Base-by-base conservation (phyloP, 2,797 vertebrate species). In the Protonibea diacanthus region DNA sequence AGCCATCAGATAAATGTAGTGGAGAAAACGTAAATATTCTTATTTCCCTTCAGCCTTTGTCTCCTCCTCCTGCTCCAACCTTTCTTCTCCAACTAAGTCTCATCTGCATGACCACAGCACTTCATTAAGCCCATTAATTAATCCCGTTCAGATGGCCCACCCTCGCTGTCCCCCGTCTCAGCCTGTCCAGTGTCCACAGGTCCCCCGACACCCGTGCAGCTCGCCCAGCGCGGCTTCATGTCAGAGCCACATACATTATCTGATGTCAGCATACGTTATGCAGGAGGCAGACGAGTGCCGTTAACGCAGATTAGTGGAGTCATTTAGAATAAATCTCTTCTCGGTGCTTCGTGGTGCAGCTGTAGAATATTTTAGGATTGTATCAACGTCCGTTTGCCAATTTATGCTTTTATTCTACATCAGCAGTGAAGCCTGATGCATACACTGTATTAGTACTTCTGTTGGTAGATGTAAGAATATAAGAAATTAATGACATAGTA, bases 51-150 rank as follows among this genome's bases (percentile, higher is more conserved):
- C 56, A 56, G 23, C 53, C 29, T 51, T 21, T 13, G 38, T 33
- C 33, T 48, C 57, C 64, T 8, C 58, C 59, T 17, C 38, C 63
- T 6, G 18, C 62, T 66, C 67, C 18, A n/a, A 71, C 74, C 72
- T 69, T 60, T 64, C 74, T 58, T 1, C 72, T 63, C 47, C 58
- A 44, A 3, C 81, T 65, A 76, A 76, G 76, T 63, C 79, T 61
- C 17, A 13, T 71, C 74, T 69, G 58, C 71, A 87, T 88, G 88
- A 88, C 61, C 62, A 17, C 88, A 88, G 88, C 83, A 78, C 76
- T 88, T 92, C 78, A 76, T 83, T 90, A 86, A 89, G 71, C 82
- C 72, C 61, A 56, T 77, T 84, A 88, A 56, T 77, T 84, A 88
- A 86, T 85, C 79, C 75, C 6, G 52, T 64, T 38, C 66, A 64